These are phyloP conservation scores for Zosterops hypoxanthus DNA, from an alignment of 2,113 vertebrate species.

Conservation along the genomic window DNA sequence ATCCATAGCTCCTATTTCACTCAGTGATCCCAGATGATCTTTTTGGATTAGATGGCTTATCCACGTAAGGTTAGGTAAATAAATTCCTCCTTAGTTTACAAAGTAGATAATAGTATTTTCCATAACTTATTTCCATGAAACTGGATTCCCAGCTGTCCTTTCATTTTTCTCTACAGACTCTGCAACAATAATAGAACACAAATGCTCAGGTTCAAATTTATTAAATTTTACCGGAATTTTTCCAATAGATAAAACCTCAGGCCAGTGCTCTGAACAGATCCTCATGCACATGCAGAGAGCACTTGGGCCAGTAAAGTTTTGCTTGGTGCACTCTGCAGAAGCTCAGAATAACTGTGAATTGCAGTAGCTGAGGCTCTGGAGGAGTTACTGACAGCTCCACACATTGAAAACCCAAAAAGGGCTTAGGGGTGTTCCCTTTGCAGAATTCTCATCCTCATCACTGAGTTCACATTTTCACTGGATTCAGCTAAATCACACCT, in stretches of 20 bases:
- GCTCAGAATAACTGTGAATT: not conserved
- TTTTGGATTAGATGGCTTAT: not conserved
- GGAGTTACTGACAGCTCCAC: not conserved
- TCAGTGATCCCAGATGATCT: not conserved
- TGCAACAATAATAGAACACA: not conserved
- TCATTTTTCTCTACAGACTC: not conserved
- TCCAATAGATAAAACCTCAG: not conserved
- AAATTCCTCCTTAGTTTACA: not conserved
- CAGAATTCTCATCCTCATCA: not conserved
- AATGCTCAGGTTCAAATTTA: not conserved
- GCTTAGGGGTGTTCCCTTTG: not conserved
- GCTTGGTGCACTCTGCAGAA: not conserved
- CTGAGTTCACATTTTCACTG: not conserved
- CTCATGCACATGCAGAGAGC: not conserved
- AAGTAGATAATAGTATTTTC: not conserved
- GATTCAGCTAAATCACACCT: slow-evolving; percentile 15
- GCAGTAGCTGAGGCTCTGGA: not conserved
- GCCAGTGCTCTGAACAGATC: not conserved
- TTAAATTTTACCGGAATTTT: not conserved
- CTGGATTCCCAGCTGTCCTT: not conserved
- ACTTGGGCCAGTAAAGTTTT: not conserved
- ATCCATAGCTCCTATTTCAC: not conserved
- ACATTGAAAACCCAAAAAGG: not conserved
- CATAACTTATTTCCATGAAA: not conserved
- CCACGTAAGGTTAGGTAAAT: not conserved